A percentile compares a stretch with the other conserved stretches of the same genome.
Evolutionary conservation across 2,888 invertebrate genomes (phyloP).

Genomic region (Taenaris catops): DNA sequence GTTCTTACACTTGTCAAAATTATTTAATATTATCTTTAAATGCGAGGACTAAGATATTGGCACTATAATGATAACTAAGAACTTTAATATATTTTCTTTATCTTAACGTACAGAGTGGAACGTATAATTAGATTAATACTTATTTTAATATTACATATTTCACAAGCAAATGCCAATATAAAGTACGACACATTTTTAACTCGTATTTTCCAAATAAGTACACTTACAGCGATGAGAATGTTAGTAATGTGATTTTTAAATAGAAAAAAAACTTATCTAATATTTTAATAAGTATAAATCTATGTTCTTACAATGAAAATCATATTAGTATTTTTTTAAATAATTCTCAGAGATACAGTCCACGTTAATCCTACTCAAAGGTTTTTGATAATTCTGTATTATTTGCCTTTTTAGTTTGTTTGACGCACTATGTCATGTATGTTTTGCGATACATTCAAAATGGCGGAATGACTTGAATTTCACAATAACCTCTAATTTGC

Average conservation of each 20-base stretch:
- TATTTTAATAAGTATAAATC: not conserved
- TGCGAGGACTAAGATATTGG: slow-evolving; percentile 70
- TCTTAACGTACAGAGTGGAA: slow-evolving; percentile 44
- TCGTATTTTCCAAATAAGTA: slow-evolving; percentile 37
- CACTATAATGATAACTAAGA: slow-evolving; percentile 39
- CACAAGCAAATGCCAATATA: slow-evolving; percentile 59
- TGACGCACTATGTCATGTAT: too few relatives aligned
- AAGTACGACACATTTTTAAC: slow-evolving; percentile 56
- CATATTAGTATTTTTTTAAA: too few relatives aligned
- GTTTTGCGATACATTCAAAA: too few relatives aligned
- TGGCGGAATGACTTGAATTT: too few relatives aligned
- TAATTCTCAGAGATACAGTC: too few relatives aligned
- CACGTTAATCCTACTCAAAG: too few relatives aligned
- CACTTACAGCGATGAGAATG: slow-evolving; percentile 39
- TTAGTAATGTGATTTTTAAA: slow-evolving; percentile 17
- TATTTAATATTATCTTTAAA: slow-evolving; percentile 31
- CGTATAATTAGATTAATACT: slow-evolving; percentile 39
- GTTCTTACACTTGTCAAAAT: slow-evolving; percentile 10
- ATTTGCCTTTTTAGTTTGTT: too few relatives aligned
- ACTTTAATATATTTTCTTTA: slow-evolving; percentile 4
- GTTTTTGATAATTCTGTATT: too few relatives aligned
- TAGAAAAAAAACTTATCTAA: slow-evolving; percentile 11
- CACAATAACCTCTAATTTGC: too few relatives aligned
- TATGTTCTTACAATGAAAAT: not conserved
- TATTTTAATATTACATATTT: slow-evolving; percentile 33